Evolutionary conservation across 1,140 invertebrate species (phyloP).

Genomic region (Pseudomyrmex concolor): DNA sequence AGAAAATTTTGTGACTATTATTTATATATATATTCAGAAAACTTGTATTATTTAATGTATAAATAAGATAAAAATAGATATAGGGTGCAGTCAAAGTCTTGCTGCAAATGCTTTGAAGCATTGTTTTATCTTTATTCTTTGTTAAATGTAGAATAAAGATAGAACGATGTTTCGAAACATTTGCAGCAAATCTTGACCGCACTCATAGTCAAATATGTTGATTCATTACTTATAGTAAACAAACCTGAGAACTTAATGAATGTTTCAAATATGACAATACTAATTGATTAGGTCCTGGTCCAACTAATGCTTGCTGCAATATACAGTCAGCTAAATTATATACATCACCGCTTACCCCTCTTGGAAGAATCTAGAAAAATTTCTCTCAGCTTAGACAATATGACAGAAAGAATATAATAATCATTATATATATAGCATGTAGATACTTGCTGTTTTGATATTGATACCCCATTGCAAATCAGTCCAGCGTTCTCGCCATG

Average conservation of each 20-base stretch:
- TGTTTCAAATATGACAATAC: slow-evolving; percentile 97
- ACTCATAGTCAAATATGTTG: too few species aligned
- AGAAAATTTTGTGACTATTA: not conserved
- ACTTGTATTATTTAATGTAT: not conserved
- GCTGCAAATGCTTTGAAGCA: too few species aligned
- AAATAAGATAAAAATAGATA: not conserved
- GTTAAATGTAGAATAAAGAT: too few species aligned
- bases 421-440: not conserved
- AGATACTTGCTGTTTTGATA: slow-evolving; percentile 91
- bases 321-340: slow-evolving; percentile 97
- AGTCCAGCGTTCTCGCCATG: slow-evolving; percentile 97
- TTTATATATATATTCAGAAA: too few species aligned
- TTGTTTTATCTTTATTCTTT: too few species aligned
- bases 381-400: not conserved
- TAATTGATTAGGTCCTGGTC: slow-evolving; percentile 95
- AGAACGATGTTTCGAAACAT: too few species aligned
- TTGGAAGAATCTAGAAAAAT: slow-evolving; percentile 88
- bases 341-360: slow-evolving; percentile 95
- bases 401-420: not conserved
- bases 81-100: too few species aligned
- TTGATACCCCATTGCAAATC: slow-evolving; percentile 98
- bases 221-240: not conserved
- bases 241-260: slow-evolving; percentile 92
- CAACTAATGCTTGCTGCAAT: slow-evolving; percentile 95
- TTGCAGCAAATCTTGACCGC: too few species aligned